Base-by-base conservation (phyloP, 1,140 invertebrate species). In the Coelopa frigida region DNA sequence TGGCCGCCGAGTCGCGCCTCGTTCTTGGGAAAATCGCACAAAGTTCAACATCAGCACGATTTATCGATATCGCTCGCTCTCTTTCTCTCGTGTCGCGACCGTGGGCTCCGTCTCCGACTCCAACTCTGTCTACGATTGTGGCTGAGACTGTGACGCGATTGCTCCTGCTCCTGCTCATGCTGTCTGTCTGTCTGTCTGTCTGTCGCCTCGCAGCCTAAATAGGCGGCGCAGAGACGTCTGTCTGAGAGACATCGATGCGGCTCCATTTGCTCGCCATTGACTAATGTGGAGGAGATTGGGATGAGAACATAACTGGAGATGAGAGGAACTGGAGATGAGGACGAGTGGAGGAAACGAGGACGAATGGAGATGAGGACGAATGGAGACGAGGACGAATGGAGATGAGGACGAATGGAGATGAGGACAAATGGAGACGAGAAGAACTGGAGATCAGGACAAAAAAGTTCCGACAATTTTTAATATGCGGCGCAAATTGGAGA, bases 1-100 rank as follows among this genome's bases (percentile, higher is more conserved):
- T 40, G 29, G 38, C 22, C 38, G 22, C 38, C n/a, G n/a, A n/a
- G 29, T 40, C 38, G 38, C 38, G 20, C 38, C 38, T 40, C 24
- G 38, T 26, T 40, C 38, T 40, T 40, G 38, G 23, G 38, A 40
- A 40, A 40, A 40, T 40, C 38, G 23, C 38, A 26, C 38, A 40
- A 40, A 40, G 38, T 40, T 40, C 38, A 40, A 40, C 38, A 40
- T 40, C 38, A 23, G 38, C 38, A 40, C 38, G 38, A 40, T 40
- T 40, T 40, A 40, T 40, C 38, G 38, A 26, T 40, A 26, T 40
- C 22, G 23, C 29, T 40, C 17, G n/a, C n/a, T n/a, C n/a, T n/a
- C n/a, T n/a, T n/a, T n/a, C n/a, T n/a, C n/a, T n/a, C n/a, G n/a
- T n/a, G n/a, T n/a, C 20, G 17, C 38, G 38, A 40, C 29, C 14